phyloP scores from a whole-genome alignment of 2,888 invertebrate species.

The Chrysolina americana region DNA sequence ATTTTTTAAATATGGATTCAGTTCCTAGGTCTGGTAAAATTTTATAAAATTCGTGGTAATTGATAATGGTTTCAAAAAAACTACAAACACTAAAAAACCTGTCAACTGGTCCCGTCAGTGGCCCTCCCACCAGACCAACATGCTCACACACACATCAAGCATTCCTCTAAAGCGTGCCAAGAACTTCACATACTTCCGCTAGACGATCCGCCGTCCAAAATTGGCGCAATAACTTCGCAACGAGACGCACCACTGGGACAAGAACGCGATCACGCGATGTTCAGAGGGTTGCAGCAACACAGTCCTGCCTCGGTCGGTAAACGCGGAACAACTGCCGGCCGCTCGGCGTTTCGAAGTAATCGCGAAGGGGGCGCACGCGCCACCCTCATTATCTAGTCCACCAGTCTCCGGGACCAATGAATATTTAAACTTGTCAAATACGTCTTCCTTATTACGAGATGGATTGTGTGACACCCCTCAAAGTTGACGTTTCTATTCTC shows the following conservation, averaged over 20 bases:
- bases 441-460: constrained; percentile 38
- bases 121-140: neutral
- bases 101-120: neutral
- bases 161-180: constrained; percentile 5
- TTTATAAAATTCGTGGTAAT: no score
- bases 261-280: constrained; percentile 37
- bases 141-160: constrained; percentile 4
- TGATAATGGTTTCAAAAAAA: neutral
- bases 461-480: constrained; percentile 34
- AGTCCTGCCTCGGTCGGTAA: constrained; percentile 54
- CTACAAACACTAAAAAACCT: neutral
- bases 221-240: constrained; percentile 23
- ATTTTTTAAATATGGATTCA: no score
- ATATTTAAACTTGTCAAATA: constrained; percentile 60
- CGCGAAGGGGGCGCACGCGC: constrained; percentile 56
- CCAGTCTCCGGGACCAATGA: constrained; percentile 56
- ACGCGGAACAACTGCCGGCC: constrained; percentile 63
- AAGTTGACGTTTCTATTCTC: constrained; percentile 16
- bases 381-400: constrained; percentile 59
- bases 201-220: constrained; percentile 2
- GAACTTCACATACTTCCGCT: constrained; percentile 20
- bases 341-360: constrained; percentile 50
- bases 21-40: no score
- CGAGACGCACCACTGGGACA: constrained; percentile 17
- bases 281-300: constrained; percentile 21